phyloP scores from a whole-genome alignment of 2,888 invertebrate species.

The Polyploca ridens region DNA sequence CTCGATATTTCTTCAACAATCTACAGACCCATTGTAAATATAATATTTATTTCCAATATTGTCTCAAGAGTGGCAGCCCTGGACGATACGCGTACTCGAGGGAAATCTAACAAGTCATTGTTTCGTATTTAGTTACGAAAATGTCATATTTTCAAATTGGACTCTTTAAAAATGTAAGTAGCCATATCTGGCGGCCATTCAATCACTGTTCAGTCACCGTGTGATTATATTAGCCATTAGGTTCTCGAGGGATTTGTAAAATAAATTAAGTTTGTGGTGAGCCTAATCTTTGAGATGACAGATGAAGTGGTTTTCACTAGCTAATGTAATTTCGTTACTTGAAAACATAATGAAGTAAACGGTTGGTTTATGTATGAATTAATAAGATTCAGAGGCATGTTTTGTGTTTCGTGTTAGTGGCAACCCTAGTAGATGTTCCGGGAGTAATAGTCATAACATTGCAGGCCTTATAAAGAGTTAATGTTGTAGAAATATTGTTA shows the following conservation, averaged over 20 bases:
- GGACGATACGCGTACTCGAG: background rate
- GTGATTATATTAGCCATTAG: background rate
- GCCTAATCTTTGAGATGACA: background rate
- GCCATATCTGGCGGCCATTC: background rate
- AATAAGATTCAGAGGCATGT: too few relatives aligned
- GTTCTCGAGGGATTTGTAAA: background rate
- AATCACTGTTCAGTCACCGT: background rate
- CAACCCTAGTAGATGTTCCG: too few relatives aligned
- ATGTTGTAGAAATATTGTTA: too few relatives aligned
- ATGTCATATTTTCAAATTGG: constrained; percentile 1
- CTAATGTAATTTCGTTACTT: too few relatives aligned
- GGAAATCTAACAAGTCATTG: background rate
- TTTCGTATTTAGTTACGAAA: background rate
- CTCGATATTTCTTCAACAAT: background rate
- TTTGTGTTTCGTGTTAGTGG: too few relatives aligned
- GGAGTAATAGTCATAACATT: too few relatives aligned
- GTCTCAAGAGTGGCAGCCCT: background rate
- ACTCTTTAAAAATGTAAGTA: background rate
- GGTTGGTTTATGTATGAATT: too few relatives aligned
- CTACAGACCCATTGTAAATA: background rate
- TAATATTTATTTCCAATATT: background rate
- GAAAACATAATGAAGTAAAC: too few relatives aligned
- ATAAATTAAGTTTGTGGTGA: constrained; percentile 4
- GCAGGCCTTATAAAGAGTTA: too few relatives aligned
- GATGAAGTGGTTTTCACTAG: too few relatives aligned